Evolutionary conservation across 2,888 invertebrate genomes (phyloP).

Genomic region (Linyphia triangularis): DNA sequence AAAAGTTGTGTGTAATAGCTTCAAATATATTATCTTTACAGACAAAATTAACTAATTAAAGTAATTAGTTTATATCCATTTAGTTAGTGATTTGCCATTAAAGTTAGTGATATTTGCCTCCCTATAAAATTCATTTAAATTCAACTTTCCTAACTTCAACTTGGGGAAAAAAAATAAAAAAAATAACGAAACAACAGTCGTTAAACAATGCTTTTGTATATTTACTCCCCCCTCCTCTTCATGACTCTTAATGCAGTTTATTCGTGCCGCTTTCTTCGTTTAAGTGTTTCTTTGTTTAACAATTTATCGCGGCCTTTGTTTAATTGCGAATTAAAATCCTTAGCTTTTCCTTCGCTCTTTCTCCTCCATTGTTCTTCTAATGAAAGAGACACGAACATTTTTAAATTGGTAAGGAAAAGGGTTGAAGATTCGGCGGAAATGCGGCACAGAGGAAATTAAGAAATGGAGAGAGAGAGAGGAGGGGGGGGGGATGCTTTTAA

Average conservation of each 20-base stretch:
- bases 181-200: neutral
- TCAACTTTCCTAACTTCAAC: too few species aligned
- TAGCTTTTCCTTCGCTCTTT: slow-evolving; percentile 44
- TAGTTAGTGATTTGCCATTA: neutral
- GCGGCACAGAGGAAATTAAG: slow-evolving; percentile 21
- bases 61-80: neutral
- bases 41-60: neutral
- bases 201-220: neutral
- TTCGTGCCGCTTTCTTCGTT: slow-evolving; percentile 56
- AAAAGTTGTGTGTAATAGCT: too few species aligned
- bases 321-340: slow-evolving; percentile 74
- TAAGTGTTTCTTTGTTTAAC: slow-evolving; percentile 75
- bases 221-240: neutral
- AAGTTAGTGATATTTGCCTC: neutral
- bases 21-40: too few species aligned
- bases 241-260: slow-evolving; percentile 68
- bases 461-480: neutral
- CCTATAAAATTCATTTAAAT: neutral
- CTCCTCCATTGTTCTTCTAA: slow-evolving; percentile 45
- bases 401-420: slow-evolving; percentile 6
- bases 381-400: slow-evolving; percentile 61
- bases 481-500: neutral
- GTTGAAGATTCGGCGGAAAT: neutral
- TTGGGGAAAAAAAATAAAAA: neutral
- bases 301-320: slow-evolving; percentile 73